Conservation (phyloP, 2,888 invertebrate genomes). For the Drosophila kanekoi region DNA sequence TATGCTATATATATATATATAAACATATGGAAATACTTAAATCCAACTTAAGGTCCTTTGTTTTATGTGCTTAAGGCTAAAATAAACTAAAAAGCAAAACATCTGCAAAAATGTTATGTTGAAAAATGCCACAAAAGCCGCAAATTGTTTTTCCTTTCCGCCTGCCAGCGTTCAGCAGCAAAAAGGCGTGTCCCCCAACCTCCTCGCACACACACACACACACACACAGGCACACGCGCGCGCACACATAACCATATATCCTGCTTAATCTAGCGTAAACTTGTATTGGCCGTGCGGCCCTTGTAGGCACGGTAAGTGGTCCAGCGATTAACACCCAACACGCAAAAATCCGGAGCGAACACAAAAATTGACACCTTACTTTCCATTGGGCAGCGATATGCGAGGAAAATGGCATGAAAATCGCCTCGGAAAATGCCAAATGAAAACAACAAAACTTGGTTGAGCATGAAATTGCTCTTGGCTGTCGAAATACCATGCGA, state of each 20-base stretch:
- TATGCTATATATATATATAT: constrained; percentile 15
- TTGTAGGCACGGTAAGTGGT: constrained; percentile 41
- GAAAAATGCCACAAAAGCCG: constrained; percentile 75
- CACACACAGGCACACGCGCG: constrained; percentile 11
- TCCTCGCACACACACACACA: neutral
- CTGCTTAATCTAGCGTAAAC: constrained; percentile 76
- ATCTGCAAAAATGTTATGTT: constrained; percentile 53
- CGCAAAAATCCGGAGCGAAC: constrained; percentile 54
- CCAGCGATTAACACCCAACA: constrained; percentile 70
- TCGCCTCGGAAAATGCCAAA: constrained; percentile 59
- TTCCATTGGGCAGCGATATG: constrained; percentile 26
- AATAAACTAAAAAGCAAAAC: constrained; percentile 68
- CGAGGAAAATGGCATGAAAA: constrained; percentile 42
- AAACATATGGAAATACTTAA: constrained; percentile 43
- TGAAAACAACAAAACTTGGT: constrained; percentile 76
- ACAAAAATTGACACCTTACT: constrained; percentile 71
- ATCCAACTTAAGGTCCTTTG: constrained; percentile 67
- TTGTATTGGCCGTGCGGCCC: constrained; percentile 66
- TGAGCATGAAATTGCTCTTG: constrained; percentile 77
- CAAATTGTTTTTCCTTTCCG: constrained; percentile 60
- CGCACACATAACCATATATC: constrained; percentile 39
- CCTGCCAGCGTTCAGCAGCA: constrained; percentile 39
- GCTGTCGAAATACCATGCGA: constrained; percentile 34
- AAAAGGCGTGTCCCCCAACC: constrained; percentile 40
- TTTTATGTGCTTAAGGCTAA: constrained; percentile 60